Evolutionary conservation across 2,888 invertebrate genomes (phyloP).

Genomic region (Aricia artaxerxes): DNA sequence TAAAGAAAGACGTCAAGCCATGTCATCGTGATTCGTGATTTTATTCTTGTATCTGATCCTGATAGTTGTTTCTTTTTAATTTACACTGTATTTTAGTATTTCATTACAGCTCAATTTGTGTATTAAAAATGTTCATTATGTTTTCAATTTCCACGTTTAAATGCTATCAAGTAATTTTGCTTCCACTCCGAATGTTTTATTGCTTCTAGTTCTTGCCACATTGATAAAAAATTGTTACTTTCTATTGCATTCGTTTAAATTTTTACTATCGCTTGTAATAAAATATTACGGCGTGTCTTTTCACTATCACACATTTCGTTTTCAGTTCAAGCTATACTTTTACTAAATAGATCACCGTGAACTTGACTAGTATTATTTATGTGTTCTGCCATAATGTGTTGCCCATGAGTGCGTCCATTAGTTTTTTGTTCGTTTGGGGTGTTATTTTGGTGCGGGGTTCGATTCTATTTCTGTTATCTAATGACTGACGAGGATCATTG

Average conservation of each 20-base stretch:
- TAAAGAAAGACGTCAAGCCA: not conserved
- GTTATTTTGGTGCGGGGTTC: conserved; percentile 44
- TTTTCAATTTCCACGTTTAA: not conserved
- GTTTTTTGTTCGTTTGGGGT: conserved; percentile 36
- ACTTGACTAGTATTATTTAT: conserved; percentile 5
- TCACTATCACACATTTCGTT: not conserved
- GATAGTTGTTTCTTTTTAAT: not conserved
- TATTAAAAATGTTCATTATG: no score
- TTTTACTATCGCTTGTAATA: not conserved
- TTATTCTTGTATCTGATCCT: not conserved
- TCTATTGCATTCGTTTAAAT: not conserved
- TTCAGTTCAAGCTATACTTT: not conserved
- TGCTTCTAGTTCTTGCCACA: not conserved
- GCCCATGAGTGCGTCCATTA: conserved; percentile 1
- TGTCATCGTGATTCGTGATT: not conserved
- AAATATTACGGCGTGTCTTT: not conserved
- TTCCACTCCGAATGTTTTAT: not conserved
- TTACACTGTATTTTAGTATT: not conserved
- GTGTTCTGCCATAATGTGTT: conserved; percentile 2
- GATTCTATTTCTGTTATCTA: conserved; percentile 42
- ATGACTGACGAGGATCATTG: conserved; percentile 31
- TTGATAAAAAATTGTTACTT: conserved; percentile 2
- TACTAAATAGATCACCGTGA: conserved; percentile 3
- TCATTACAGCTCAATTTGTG: no score
- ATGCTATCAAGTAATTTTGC: not conserved